Evolutionary conservation across 1,140 invertebrate species (phyloP).

Genomic region (Melitaea cinxia): DNA sequence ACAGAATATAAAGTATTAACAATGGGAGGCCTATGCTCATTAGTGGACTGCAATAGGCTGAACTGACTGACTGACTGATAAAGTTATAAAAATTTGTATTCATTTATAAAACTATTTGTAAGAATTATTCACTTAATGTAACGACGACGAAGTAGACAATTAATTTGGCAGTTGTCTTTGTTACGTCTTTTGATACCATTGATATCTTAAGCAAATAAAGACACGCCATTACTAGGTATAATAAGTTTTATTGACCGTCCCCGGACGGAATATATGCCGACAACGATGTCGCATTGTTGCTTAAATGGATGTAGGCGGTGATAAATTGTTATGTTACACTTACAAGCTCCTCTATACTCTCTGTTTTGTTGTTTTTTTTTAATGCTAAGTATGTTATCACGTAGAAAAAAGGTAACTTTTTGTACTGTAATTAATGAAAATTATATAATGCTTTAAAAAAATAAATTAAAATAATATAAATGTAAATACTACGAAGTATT

Average conservation of each 20-base stretch:
- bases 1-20: no score
- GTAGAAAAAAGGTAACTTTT: not conserved
- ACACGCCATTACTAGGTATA: constrained; percentile 1
- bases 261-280: constrained; percentile 22
- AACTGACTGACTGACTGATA: no score
- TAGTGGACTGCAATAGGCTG: no score
- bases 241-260: constrained; percentile 25
- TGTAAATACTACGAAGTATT: no score
- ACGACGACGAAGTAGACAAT: no score
- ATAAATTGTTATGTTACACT: constrained; percentile 43
- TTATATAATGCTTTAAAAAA: not conserved
- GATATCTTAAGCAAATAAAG: constrained; percentile 11
- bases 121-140: not conserved
- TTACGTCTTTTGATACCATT: not conserved
- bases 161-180: not conserved
- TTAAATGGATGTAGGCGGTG: constrained; percentile 34
- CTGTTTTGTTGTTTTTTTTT: constrained; percentile 9
- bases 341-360: constrained; percentile 21
- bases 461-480: not conserved
- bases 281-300: constrained; percentile 28
- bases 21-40: no score
- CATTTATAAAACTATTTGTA: no score
- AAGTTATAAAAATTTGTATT: no score
- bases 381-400: not conserved
- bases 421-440: not conserved